Percentiles rank a stretch among this genome's conserved stretches.
These are phyloP conservation scores for Lepilemur ruficaudatus DNA, from an alignment of 2,797 vertebrate species.

Conservation along the genomic window DNA sequence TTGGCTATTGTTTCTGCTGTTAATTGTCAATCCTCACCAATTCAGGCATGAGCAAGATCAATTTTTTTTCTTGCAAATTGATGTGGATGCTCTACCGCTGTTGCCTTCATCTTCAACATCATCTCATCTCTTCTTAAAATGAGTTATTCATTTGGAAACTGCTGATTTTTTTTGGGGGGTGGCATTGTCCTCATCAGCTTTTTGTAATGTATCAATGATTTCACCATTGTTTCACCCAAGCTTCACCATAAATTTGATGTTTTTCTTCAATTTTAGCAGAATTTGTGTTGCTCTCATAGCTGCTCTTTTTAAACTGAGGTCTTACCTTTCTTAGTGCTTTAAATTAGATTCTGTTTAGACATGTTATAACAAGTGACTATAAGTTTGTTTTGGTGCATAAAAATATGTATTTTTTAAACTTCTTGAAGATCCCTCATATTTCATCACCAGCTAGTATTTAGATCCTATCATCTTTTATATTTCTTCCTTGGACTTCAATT, in stretches of 20 bases:
- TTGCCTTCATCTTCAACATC: background rate
- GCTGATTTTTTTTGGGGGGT: background rate
- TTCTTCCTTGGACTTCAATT: background rate
- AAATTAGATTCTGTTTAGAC: background rate
- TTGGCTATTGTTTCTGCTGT: background rate
- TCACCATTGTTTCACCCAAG: background rate
- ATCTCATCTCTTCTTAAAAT: background rate
- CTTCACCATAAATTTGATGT: background rate
- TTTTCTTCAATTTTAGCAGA: background rate
- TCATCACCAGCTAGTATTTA: slow-evolving; percentile 18
- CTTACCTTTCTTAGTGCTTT: background rate
- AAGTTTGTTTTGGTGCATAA: background rate
- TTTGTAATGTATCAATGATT: background rate
- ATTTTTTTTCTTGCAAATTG: background rate
- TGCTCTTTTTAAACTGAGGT: no score
- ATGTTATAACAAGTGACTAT: background rate
- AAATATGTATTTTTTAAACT: background rate
- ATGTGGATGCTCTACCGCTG: background rate
- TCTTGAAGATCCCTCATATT: background rate
- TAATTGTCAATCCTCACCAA: background rate
- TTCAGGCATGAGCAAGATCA: background rate
- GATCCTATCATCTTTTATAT: background rate
- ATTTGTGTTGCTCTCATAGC: background rate
- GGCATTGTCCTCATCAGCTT: background rate
- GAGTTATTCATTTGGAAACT: background rate